Conservation (phyloP, 2,888 invertebrate species). For the Campoletis raptor region DNA sequence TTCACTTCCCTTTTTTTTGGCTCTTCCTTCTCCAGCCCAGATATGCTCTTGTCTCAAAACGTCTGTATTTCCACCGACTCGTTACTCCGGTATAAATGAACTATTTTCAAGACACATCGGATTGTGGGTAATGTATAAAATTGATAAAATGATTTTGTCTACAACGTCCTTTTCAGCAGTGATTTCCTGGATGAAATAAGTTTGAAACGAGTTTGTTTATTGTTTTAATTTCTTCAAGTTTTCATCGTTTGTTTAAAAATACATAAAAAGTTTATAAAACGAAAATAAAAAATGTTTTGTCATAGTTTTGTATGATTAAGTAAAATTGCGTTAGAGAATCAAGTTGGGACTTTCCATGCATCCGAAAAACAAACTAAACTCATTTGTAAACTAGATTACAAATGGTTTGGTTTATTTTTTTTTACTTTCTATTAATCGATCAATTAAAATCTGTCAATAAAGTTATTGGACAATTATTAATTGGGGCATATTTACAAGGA, state of each 20-base stretch:
- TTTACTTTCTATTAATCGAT: background rate
- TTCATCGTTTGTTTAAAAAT: background rate
- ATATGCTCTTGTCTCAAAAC: background rate
- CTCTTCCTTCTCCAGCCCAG: background rate
- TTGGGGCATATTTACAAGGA: background rate
- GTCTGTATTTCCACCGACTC: background rate
- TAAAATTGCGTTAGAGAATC: too few species aligned
- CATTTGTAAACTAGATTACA: too few species aligned
- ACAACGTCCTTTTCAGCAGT: too few species aligned
- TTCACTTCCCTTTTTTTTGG: background rate
- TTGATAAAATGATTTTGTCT: too few species aligned
- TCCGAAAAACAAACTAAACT: too few species aligned
- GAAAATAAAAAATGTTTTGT: too few species aligned
- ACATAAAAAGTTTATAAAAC: too few species aligned
- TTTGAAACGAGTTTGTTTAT: too few species aligned
- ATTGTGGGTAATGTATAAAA: background rate
- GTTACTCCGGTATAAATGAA: background rate
- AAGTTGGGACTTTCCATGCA: too few species aligned
- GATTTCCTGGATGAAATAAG: too few species aligned
- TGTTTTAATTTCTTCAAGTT: background rate
- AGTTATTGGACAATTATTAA: background rate
- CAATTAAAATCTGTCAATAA: slow-evolving; percentile 10
- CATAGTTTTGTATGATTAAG: too few species aligned
- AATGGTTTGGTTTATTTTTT: background rate
- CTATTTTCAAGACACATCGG: background rate